Conservation (phyloP, 2,888 invertebrate genomes). For the Meghimatium bilineatum region DNA sequence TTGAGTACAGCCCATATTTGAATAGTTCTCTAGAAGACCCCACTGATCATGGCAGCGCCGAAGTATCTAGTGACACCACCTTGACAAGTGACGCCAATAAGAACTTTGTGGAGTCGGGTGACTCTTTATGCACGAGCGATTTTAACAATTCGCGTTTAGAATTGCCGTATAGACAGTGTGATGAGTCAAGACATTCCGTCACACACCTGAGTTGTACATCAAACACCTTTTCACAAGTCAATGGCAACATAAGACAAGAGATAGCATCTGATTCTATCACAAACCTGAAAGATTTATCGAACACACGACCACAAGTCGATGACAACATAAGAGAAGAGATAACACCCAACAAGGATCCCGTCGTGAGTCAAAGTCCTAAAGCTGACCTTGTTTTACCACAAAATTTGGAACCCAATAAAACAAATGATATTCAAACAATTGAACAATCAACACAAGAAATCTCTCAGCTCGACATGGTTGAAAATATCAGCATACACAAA, state of each 20-base stretch:
- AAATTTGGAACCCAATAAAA: background rate
- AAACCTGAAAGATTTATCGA: background rate
- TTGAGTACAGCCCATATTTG: background rate
- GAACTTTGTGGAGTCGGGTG: conserved; percentile 25
- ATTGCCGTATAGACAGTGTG: background rate
- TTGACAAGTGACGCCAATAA: conserved; percentile 22
- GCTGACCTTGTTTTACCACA: background rate
- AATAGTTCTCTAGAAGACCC: conserved; percentile 22
- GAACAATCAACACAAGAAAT: background rate
- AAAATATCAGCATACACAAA: background rate
- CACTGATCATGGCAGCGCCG: conserved; percentile 38
- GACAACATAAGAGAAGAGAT: background rate
- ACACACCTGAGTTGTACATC: background rate
- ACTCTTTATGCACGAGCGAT: conserved; percentile 36
- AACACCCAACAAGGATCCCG: background rate
- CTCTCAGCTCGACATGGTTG: background rate
- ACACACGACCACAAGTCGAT: background rate
- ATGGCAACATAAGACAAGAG: background rate
- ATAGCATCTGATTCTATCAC: background rate
- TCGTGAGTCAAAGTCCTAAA: background rate
- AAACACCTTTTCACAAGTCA: background rate
- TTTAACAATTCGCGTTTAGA: conserved; percentile 9
- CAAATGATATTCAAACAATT: background rate
- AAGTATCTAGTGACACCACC: conserved; percentile 32
- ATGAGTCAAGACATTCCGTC: background rate